A percentile compares a stretch with the other conserved stretches of the same genome.
Evolutionary conservation across 2,888 invertebrate genomes (phyloP).

Genomic region (Gerris lacustris): DNA sequence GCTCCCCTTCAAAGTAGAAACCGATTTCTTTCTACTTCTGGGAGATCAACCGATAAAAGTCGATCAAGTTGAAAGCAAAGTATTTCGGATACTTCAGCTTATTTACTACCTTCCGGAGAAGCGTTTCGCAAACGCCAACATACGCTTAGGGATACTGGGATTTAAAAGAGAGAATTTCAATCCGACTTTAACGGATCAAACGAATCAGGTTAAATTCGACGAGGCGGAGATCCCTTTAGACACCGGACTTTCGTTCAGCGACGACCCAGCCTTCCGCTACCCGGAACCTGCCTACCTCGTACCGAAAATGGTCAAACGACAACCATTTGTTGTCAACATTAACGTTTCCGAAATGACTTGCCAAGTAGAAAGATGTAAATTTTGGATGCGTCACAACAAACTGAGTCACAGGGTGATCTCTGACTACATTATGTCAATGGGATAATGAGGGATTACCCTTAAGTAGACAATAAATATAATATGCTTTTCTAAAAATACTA

Average conservation of each 20-base stretch:
- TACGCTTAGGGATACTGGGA: conserved; percentile 17
- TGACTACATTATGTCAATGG: background rate
- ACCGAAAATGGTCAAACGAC: background rate
- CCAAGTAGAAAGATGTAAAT: background rate
- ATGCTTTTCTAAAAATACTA: too few relatives aligned
- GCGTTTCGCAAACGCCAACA: conserved; percentile 17
- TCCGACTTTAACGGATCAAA: background rate
- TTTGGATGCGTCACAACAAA: background rate
- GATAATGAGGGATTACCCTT: too few relatives aligned
- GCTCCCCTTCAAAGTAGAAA: background rate
- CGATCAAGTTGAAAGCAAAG: background rate
- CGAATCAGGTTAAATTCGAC: background rate
- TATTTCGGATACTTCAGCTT: background rate
- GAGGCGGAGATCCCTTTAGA: background rate
- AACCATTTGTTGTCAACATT: background rate
- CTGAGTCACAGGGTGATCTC: background rate
- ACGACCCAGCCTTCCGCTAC: background rate
- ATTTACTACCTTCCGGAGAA: conserved; percentile 6
- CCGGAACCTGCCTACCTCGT: background rate
- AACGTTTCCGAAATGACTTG: background rate
- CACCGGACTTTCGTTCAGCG: background rate
- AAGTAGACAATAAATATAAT: too few relatives aligned
- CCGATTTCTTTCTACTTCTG: background rate
- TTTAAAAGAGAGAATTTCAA: conserved; percentile 18
- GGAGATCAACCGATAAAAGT: background rate